Evolutionary conservation across 2,797 vertebrate species (phyloP).

Genomic region (Rhodeus uyekii): DNA sequence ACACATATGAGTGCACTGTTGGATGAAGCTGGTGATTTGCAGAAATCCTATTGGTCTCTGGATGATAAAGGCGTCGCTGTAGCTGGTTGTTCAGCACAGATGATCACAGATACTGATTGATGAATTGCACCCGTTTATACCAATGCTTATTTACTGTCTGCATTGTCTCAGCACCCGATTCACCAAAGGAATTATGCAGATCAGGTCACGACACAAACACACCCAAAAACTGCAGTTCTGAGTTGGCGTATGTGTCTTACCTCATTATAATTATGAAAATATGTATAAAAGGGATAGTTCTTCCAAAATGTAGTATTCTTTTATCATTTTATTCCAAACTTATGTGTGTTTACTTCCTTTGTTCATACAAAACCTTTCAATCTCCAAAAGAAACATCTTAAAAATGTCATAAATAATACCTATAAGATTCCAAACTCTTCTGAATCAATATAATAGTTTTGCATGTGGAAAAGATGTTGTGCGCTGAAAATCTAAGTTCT

Average conservation of each 20-base stretch:
- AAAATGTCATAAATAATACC: background rate
- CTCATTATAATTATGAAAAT: background rate
- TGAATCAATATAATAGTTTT: background rate
- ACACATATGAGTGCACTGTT: background rate
- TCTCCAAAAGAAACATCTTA: background rate
- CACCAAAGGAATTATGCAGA: conserved; percentile 12
- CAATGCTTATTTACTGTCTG: background rate
- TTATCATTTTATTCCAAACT: background rate
- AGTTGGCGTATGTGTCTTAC: background rate
- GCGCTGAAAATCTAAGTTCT: background rate
- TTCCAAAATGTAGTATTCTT: background rate
- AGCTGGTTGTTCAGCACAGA: background rate
- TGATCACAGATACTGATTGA: conserved; percentile 5
- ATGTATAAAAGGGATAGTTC: background rate
- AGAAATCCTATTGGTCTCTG: conserved; percentile 17
- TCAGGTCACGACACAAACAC: background rate
- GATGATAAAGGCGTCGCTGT: conserved; percentile 12
- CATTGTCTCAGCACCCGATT: background rate
- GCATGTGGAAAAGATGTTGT: background rate
- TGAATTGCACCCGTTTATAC: background rate
- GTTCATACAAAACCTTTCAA: background rate
- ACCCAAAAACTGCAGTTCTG: background rate
- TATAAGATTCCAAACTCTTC: background rate
- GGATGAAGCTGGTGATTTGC: conserved; percentile 13
- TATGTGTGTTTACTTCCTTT: background rate